These are phyloP conservation scores for Lithosia quadra DNA, from an alignment of 2,888 invertebrate genomes.

Conservation along the genomic window DNA sequence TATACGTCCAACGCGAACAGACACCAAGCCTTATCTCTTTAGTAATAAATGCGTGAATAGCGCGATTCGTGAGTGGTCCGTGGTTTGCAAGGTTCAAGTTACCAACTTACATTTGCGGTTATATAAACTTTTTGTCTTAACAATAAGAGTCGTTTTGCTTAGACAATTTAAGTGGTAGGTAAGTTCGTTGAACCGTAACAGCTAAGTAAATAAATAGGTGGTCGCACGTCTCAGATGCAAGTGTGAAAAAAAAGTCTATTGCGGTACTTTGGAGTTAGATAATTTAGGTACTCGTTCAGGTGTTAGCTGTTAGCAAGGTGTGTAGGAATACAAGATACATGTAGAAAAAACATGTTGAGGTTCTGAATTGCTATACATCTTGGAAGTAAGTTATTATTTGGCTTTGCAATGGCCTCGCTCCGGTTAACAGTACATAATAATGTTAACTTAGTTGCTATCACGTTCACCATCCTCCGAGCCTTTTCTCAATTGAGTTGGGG, in stretches of 20 bases:
- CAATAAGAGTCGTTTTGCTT: conserved; percentile 41
- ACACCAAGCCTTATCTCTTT: conserved; percentile 31
- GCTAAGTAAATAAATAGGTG: conserved; percentile 79
- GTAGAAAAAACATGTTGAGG: background rate
- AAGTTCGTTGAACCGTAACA: conserved; percentile 75
- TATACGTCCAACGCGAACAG: conserved; percentile 6
- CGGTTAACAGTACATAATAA: background rate
- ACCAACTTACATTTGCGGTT: conserved; percentile 31
- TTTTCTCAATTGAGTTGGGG: too few species aligned
- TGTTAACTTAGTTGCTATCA: too few species aligned
- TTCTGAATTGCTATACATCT: background rate
- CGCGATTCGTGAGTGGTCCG: conserved; percentile 38
- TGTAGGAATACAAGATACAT: conserved; percentile 11
- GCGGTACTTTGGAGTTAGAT: conserved; percentile 58
- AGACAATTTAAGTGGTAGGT: conserved; percentile 49
- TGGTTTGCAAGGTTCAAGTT: conserved; percentile 29
- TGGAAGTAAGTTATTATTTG: background rate
- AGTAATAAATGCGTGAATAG: conserved; percentile 50
- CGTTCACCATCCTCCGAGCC: too few species aligned
- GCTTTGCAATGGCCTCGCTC: background rate
- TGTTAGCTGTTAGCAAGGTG: conserved; percentile 45
- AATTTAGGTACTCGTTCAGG: conserved; percentile 41
- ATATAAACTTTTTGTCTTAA: background rate
- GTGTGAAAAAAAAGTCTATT: conserved; percentile 63
- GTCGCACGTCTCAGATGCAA: conserved; percentile 62